Evolutionary conservation across 2,113 vertebrate genomes (phyloP).

Genomic region (Peromyscus californicus): DNA sequence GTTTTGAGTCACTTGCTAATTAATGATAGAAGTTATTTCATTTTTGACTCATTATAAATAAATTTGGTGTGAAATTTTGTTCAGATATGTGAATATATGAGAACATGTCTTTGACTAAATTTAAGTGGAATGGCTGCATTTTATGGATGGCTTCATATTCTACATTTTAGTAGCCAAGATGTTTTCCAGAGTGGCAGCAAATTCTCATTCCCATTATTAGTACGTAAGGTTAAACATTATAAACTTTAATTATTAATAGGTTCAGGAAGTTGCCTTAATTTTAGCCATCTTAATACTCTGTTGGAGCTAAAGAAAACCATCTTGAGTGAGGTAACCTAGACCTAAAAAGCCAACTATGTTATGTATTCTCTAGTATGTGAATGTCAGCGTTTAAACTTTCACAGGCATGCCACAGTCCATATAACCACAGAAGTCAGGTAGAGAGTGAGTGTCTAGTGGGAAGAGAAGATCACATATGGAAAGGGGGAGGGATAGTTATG

Average conservation of each 20-base stretch:
- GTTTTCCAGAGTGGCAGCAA: not conserved
- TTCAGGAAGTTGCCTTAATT: not conserved
- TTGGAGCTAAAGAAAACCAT: not conserved
- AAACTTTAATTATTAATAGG: not conserved
- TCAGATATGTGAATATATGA: not conserved
- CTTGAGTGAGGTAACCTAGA: not conserved
- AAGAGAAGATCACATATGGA: not conserved
- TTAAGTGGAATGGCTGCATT: not conserved
- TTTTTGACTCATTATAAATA: not conserved
- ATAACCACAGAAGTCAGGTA: not conserved
- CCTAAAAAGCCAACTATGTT: not conserved
- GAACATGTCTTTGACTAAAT: not conserved
- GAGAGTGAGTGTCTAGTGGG: not conserved
- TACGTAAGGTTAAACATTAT: not conserved
- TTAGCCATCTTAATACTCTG: not conserved
- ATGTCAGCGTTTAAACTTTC: not conserved
- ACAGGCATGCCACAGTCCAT: not conserved
- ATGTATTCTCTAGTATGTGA: not conserved
- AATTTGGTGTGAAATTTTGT: not conserved
- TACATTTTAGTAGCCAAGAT: not conserved
- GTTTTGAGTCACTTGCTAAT: not conserved
- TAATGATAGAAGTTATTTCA: not conserved
- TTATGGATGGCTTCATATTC: not conserved
- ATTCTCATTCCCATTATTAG: not conserved
- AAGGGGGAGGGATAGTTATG: not conserved